Conservation (phyloP, 1,140 invertebrate species). For the Elysia chlorotica region DNA sequence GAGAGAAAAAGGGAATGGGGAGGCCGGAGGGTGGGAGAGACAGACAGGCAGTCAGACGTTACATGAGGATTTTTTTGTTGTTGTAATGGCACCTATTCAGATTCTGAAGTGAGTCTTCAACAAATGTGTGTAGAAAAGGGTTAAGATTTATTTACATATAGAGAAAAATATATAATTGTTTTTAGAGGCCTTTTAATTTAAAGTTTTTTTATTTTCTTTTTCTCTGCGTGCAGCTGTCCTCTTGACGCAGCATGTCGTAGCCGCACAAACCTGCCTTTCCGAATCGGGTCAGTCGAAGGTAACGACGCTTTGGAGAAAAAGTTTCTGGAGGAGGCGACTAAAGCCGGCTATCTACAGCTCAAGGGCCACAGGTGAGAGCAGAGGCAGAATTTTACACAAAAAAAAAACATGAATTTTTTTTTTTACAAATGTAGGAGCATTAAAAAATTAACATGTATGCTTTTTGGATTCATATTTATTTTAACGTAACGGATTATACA, state of each 20-base stretch:
- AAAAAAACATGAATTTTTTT: neutral
- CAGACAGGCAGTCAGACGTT: neutral
- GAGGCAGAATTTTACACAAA: neutral
- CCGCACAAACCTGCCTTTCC: constrained; percentile 92
- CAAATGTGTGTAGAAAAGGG: neutral
- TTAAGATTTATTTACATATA: neutral
- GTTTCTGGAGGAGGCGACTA: constrained; percentile 82
- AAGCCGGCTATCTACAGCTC: constrained; percentile 81
- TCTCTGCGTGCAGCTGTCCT: constrained; percentile 44
- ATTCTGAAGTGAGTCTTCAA: neutral
- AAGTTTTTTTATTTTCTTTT: too few relatives aligned
- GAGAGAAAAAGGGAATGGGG: neutral
- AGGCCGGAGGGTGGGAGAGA: neutral
- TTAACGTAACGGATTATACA: too few relatives aligned
- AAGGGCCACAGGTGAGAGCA: constrained; percentile 86
- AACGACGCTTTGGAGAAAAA: constrained; percentile 80
- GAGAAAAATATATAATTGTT: neutral
- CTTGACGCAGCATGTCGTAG: constrained; percentile 63
- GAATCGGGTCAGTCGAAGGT: constrained; percentile 70
- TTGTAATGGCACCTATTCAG: neutral
- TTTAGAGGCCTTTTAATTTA: neutral
- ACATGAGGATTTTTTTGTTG: neutral
- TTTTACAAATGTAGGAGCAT: neutral
- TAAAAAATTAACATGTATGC: neutral
- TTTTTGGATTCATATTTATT: neutral